Percentiles rank a stretch among this genome's conserved stretches.
These are phyloP conservation scores for Melieria crassipennis DNA, from an alignment of 2,888 invertebrate genomes.

Conservation along the genomic window DNA sequence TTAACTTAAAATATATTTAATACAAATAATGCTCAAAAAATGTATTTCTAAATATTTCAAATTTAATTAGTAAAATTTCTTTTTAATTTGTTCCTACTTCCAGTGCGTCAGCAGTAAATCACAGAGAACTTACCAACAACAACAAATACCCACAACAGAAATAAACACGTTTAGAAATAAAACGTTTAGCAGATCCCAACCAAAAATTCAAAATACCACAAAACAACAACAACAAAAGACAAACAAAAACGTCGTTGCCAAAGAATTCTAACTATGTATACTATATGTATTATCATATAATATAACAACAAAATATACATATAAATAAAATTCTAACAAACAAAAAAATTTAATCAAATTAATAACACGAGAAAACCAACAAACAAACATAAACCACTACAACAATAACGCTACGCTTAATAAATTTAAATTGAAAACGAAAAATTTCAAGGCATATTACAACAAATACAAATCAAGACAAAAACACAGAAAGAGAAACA, in stretches of 20 bases:
- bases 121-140: neutral
- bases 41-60: too few species aligned
- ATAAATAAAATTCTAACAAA: neutral
- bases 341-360: constrained; percentile 18
- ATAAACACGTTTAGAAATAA: neutral
- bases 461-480: neutral
- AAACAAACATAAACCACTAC: neutral
- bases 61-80: too few species aligned
- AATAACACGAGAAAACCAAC: neutral
- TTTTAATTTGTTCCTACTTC: too few species aligned
- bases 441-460: constrained; percentile 2
- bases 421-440: constrained; percentile 9
- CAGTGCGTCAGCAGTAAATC: too few species aligned
- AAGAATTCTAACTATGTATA: constrained; percentile 27
- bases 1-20: too few species aligned
- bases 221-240: constrained; percentile 23
- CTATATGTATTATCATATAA: neutral
- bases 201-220: constrained; percentile 19
- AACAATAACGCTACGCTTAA: constrained; percentile 30
- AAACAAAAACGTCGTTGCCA: constrained; percentile 21
- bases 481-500: neutral
- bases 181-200: neutral
- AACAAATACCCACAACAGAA: constrained; percentile 14
- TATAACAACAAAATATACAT: neutral
- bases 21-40: too few species aligned